Conservation (phyloP, 2,888 invertebrate genomes). For the Catotricha subobsoleta region DNA sequence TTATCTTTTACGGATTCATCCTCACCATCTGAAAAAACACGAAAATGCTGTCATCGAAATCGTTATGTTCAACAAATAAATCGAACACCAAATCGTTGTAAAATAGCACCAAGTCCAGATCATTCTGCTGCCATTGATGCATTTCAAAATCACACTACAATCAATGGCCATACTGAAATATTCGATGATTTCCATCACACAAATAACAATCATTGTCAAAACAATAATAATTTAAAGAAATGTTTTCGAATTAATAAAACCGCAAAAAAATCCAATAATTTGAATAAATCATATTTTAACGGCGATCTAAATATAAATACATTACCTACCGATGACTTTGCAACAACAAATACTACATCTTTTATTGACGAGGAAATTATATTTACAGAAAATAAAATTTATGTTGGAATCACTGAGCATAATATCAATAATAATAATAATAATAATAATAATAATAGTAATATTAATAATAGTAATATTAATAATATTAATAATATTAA, state of each 20-base stretch:
- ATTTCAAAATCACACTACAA: no score
- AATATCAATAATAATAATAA: no score
- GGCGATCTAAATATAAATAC: not conserved
- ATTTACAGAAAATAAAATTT: conserved; percentile 11
- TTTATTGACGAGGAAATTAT: conserved; percentile 8
- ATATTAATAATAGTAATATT: no score
- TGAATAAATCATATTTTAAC: conserved; percentile 7
- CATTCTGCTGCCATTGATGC: conserved; percentile 7
- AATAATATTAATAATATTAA: no score
- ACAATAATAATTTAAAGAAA: not conserved
- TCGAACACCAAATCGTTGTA: not conserved
- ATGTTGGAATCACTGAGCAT: conserved; percentile 7
- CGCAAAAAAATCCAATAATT: not conserved
- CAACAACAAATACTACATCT: not conserved
- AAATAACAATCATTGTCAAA: not conserved
- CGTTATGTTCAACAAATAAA: conserved; percentile 9
- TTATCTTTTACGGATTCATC: conserved; percentile 8
- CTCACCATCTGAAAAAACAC: not conserved
- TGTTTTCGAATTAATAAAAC: not conserved
- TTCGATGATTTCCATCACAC: no score
- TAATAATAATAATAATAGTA: no score
- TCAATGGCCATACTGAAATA: no score
- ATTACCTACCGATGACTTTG: no score
- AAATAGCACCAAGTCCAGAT: conserved; percentile 6
- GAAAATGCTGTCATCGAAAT: not conserved